phyloP scores from a whole-genome alignment of 2,797 vertebrate genomes.

The Alectoris magna region DNA sequence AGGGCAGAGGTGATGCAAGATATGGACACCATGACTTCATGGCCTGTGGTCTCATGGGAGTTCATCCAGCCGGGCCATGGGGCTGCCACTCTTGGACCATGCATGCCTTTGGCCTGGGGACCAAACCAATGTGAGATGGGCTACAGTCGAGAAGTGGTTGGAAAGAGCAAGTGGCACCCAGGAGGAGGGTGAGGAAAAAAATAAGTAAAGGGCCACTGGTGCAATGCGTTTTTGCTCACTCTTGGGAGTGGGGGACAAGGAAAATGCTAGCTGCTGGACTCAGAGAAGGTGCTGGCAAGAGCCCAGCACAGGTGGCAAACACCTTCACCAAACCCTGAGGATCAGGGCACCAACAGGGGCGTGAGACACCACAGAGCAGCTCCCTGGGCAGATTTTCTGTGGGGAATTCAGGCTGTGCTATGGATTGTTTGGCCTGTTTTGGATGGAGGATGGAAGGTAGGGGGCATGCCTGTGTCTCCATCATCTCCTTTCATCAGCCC shows the following conservation, averaged over 20 bases:
- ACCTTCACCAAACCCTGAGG: not conserved
- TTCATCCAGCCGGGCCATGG: not conserved
- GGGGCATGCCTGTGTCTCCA: not conserved
- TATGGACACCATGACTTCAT: rapidly evolving
- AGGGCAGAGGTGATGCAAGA: not conserved
- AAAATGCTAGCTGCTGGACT: not conserved
- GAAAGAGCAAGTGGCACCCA: not conserved
- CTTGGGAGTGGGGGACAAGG: not conserved
- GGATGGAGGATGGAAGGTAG: not conserved
- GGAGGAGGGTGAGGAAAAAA: not conserved
- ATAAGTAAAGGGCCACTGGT: not conserved
- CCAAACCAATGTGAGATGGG: no score
- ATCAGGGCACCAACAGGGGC: rapidly evolving
- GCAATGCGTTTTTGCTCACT: not conserved
- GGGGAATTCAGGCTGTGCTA: not conserved
- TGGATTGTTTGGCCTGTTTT: not conserved
- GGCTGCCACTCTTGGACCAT: not conserved
- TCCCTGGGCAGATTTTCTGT: not conserved
- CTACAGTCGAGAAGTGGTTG: not conserved
- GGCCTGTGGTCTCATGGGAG: not conserved
- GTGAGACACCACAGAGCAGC: not conserved
- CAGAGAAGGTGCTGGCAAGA: not conserved
- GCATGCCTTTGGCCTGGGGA: not conserved
- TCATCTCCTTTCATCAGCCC: not conserved
- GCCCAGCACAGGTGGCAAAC: not conserved